Percentiles rank a stretch among this genome's conserved stretches.
phyloP scores from a whole-genome alignment of 2,888 invertebrate genomes.

The Campoplex nolae region DNA sequence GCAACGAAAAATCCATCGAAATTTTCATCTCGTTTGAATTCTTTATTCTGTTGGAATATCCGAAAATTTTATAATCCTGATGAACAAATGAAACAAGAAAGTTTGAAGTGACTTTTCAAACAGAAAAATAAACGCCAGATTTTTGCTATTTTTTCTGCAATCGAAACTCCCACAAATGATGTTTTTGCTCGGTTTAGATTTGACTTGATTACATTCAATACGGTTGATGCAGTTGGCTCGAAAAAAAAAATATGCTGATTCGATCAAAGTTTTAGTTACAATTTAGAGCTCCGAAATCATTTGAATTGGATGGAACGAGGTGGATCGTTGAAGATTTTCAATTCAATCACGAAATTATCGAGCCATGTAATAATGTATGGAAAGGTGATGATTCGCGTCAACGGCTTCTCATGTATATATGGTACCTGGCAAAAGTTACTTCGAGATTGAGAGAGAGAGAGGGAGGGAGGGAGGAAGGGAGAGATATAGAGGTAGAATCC shows the following conservation, averaged over 20 bases:
- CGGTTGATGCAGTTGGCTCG: not conserved
- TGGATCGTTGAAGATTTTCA: not conserved
- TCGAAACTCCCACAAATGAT: too few relatives aligned
- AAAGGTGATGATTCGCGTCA: conserved; percentile 23
- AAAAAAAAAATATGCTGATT: not conserved
- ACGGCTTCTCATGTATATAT: conserved; percentile 12
- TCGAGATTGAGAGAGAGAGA: not conserved
- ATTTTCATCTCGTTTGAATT: not conserved
- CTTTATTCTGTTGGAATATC: too few relatives aligned
- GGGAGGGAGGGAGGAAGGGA: not conserved
- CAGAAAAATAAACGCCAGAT: too few relatives aligned
- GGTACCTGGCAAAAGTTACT: conserved; percentile 23
- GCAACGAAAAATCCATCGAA: too few relatives aligned
- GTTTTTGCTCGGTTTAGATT: too few relatives aligned
- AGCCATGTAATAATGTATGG: conserved; percentile 9
- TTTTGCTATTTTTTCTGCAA: too few relatives aligned
- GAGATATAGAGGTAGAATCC: conserved; percentile 24
- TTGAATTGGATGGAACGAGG: conserved; percentile 15
- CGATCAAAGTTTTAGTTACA: not conserved
- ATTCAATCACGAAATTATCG: conserved; percentile 29
- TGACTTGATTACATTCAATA: not conserved
- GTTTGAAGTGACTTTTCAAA: too few relatives aligned
- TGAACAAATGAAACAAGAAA: too few relatives aligned
- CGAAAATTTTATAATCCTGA: too few relatives aligned
- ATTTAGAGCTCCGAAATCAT: not conserved